Base-by-base conservation (phyloP, 2,113 vertebrate genomes). In the Coptodon rendalli region DNA sequence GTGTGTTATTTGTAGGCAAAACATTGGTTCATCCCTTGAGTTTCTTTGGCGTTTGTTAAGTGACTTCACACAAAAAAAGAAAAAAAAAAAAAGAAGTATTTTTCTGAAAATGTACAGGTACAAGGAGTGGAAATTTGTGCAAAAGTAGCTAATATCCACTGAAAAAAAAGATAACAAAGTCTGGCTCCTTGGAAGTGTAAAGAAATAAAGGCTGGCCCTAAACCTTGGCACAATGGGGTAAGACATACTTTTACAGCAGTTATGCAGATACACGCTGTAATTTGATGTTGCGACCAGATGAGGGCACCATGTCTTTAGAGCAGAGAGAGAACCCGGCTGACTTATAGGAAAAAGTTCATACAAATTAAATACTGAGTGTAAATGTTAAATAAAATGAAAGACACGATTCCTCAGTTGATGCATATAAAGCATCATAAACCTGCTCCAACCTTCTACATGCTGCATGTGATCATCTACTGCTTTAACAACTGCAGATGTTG, bases 281-380 rank as follows among this genome's bases (percentile, higher is more conserved):
- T 63, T 66, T 27, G 53, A 43, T 9, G 34, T 7, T 63, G 34
- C 63, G 52, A 61, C 50, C 91, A 86, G 12, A 81, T 17, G 91
- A 80, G 85, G 89, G 87, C 80, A 29, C 61, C 34, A 10, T 16
- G 5, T 2, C 9, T 22, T 59, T 76, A 85, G 38, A 29, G 22
- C 19, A 56, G 34, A 80, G 16, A 50, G 29, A 84, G 56, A 31
- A 80, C 11, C 0, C 43, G 2, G 14, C 7, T 71, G 17, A 48
- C 11, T 48, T 17, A 5, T 10, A 45, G 13, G 1, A 29, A 29
- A 48, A 59, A 19, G 13, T 5, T 34, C 8, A 29, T 11, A 7
- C 71, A 76, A 0, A 19, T 76, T 31, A 4, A 76, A 76, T 17
- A 31, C 16, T 11, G 24, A 19, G 6, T 50, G 24, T 19, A 31